Conservation (phyloP, 2,797 vertebrate species). For the Ctenosaura bakeri region DNA sequence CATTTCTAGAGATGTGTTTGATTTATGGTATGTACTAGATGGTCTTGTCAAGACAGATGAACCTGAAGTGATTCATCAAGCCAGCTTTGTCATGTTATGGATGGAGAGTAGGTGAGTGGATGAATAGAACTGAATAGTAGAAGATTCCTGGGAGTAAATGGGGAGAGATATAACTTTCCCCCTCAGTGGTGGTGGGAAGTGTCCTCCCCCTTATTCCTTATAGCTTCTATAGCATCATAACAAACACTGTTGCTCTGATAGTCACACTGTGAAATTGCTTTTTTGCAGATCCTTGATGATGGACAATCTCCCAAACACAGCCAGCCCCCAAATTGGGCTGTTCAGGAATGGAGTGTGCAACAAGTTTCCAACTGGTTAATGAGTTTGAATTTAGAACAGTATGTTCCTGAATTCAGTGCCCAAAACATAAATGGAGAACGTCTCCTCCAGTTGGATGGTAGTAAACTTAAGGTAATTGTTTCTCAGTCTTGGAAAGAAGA, state of each 20-base stretch:
- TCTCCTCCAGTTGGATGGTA: slow-evolving; percentile 91
- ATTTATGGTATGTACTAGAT: background rate
- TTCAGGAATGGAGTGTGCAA: slow-evolving; percentile 92
- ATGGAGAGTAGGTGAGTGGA: background rate
- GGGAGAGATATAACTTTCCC: too few relatives aligned
- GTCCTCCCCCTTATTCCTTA: too few relatives aligned
- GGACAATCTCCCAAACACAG: slow-evolving; percentile 87
- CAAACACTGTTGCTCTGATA: accelerated
- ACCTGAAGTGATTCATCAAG: background rate
- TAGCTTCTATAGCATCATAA: background rate
- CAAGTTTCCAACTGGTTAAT: slow-evolving; percentile 94
- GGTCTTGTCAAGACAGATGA: background rate
- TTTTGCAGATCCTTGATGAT: slow-evolving; percentile 90
- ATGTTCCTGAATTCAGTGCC: slow-evolving; percentile 93
- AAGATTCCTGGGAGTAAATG: background rate
- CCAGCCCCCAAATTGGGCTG: slow-evolving; percentile 85
- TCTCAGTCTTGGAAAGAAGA: background rate
- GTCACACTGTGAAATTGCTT: slow-evolving; percentile 59
- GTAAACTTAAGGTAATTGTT: slow-evolving; percentile 90
- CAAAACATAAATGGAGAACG: slow-evolving; percentile 92
- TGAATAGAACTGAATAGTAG: background rate
- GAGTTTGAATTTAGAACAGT: slow-evolving; percentile 91
- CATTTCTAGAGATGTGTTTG: background rate
- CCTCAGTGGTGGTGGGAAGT: too few relatives aligned
- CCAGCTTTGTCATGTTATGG: background rate